Conservation (phyloP, 2,113 vertebrate species). For the Chloebia gouldiae region DNA sequence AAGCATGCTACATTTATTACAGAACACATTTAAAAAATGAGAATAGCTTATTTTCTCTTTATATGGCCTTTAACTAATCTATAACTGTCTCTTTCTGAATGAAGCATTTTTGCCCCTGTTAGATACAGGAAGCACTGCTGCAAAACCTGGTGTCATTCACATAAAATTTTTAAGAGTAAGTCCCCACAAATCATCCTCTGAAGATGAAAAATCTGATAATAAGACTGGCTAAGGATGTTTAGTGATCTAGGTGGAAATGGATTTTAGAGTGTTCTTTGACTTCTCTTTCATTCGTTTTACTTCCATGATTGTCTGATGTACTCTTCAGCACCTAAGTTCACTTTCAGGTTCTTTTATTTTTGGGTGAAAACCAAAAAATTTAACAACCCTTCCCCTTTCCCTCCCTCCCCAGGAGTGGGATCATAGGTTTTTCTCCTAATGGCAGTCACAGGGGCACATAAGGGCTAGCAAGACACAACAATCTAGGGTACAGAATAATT, state of each 20-base stretch:
- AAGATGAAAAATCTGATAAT: neutral
- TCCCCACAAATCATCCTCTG: neutral
- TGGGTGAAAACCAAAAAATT: neutral
- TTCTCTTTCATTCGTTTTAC: neutral
- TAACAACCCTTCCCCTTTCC: neutral
- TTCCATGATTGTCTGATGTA: neutral
- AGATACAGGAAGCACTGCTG: neutral
- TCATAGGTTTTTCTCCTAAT: neutral
- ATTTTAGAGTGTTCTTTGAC: neutral
- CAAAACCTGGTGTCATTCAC: neutral
- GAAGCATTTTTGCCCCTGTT: neutral
- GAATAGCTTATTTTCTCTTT: neutral
- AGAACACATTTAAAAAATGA: neutral
- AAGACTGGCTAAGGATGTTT: neutral
- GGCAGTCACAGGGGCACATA: neutral
- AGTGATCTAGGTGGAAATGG: neutral
- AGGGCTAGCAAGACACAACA: neutral
- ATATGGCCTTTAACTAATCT: fast-evolving
- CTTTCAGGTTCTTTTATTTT: neutral
- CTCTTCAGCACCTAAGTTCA: neutral
- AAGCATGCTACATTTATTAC: neutral
- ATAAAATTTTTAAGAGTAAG: neutral
- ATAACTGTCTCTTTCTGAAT: neutral
- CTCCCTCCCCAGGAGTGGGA: fast-evolving
- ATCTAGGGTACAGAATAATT: neutral